These are phyloP conservation scores for Phaetusa simplex DNA, from an alignment of 2,113 vertebrate species.

Conservation along the genomic window DNA sequence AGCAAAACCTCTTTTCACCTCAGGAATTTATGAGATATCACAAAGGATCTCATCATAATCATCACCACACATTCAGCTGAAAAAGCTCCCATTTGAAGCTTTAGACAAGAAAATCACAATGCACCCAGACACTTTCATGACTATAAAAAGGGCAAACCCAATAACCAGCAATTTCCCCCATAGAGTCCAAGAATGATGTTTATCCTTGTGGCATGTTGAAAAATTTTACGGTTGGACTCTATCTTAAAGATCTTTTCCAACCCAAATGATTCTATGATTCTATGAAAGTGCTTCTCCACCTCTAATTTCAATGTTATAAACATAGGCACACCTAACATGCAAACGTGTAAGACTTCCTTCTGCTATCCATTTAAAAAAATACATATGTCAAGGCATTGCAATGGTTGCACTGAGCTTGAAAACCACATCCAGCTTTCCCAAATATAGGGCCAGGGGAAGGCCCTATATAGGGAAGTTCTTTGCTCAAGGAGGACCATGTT, in stretches of 20 bases:
- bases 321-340: neutral
- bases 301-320: neutral
- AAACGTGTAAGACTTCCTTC: neutral
- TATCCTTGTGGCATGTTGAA: neutral
- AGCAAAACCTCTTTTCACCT: slow-evolving; percentile 18
- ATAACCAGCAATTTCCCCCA: neutral
- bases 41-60: neutral
- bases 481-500: neutral
- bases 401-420: neutral
- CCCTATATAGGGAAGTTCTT: neutral
- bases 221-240: neutral
- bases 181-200: neutral
- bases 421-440: neutral
- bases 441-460: neutral
- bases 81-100: neutral
- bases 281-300: neutral
- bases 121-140: neutral
- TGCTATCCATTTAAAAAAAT: neutral
- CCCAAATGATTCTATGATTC: neutral
- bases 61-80: neutral
- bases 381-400: neutral
- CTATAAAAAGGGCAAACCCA: neutral
- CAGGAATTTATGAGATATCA: slow-evolving; percentile 8
- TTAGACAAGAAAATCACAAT: neutral
- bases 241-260: neutral